Conservation (phyloP, 2,797 vertebrate species). For the Threskiornis aethiopicus region DNA sequence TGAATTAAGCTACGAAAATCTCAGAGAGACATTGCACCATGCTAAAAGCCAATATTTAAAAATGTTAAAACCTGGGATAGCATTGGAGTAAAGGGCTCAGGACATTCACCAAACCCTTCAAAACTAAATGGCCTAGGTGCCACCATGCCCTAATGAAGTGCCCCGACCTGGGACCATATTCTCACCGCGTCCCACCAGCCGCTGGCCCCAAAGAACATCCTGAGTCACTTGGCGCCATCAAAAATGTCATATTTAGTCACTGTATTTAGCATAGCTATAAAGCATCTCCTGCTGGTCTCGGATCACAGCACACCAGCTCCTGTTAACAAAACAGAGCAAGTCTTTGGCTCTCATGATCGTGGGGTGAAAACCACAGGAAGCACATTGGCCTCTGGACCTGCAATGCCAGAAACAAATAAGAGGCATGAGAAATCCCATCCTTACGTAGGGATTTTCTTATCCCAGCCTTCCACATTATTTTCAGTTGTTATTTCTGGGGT, state of each 20-base stretch:
- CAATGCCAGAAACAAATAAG: background rate
- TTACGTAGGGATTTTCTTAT: background rate
- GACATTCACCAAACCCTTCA: background rate
- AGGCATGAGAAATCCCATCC: background rate
- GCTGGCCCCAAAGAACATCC: background rate
- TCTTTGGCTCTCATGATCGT: background rate
- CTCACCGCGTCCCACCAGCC: background rate
- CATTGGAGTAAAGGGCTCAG: background rate
- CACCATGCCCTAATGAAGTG: background rate
- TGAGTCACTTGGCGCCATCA: background rate
- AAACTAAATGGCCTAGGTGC: background rate
- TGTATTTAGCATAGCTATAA: background rate
- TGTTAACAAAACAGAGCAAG: background rate
- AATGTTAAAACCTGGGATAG: background rate
- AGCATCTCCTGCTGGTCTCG: accelerated
- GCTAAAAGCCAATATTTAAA: background rate
- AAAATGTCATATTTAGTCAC: background rate
- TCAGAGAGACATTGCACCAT: background rate
- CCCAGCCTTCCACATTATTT: background rate
- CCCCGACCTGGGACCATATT: background rate
- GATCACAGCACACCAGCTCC: background rate
- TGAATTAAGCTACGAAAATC: background rate
- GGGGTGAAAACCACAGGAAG: background rate
- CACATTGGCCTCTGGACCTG: background rate
- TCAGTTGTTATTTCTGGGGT: background rate